phyloP scores from a whole-genome alignment of 2,113 vertebrate genomes.

The Neoarius graeffei region DNA sequence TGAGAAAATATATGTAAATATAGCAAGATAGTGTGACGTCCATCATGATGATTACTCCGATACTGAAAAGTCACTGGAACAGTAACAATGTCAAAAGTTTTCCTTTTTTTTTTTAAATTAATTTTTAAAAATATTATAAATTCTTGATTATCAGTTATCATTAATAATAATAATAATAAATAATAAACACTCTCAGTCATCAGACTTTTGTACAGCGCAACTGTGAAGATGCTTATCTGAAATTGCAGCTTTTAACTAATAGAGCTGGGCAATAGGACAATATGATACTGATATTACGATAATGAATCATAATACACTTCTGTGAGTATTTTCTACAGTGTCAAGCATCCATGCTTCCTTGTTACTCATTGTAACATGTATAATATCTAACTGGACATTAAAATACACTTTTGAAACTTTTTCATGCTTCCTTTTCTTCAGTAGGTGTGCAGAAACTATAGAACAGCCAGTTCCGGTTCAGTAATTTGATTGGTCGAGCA shows the following conservation, averaged over 20 bases:
- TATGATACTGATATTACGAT: background rate
- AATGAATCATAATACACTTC: background rate
- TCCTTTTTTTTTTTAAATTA: too few species aligned
- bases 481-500: background rate
- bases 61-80: background rate
- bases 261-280: background rate
- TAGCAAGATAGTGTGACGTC: background rate
- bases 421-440: background rate
- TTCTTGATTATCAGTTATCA: too few species aligned
- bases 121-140: too few species aligned
- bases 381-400: background rate
- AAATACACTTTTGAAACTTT: background rate
- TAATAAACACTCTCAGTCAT: background rate
- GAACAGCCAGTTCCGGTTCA: background rate
- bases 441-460: background rate
- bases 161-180: too few species aligned
- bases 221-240: too few species aligned
- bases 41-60: background rate
- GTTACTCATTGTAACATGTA: background rate
- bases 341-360: background rate
- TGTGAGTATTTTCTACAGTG: background rate
- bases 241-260: background rate
- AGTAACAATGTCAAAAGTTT: background rate
- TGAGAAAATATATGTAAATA: background rate
- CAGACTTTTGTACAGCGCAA: background rate